A percentile compares a stretch with the other conserved stretches of the same genome.
Evolutionary conservation across 2,888 invertebrate genomes (phyloP).

Genomic region (Pyrocoelia pectoralis): DNA sequence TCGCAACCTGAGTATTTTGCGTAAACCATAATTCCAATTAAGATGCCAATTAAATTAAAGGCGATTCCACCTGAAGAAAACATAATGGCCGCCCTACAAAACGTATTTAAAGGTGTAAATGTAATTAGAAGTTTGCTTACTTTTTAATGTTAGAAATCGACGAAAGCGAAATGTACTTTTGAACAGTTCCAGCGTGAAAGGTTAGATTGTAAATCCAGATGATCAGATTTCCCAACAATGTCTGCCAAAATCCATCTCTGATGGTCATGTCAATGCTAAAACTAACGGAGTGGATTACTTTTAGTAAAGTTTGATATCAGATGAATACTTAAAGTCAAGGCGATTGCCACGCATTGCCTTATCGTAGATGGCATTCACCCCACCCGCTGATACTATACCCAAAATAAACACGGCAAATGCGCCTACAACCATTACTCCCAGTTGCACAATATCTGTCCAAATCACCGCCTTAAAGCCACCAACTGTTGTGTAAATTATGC

Average conservation of each 20-base stretch:
- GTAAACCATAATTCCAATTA: constrained; percentile 62
- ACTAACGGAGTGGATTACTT: constrained; percentile 50
- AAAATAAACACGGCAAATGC: neutral
- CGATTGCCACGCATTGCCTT: neutral
- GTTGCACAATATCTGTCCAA: constrained; percentile 58
- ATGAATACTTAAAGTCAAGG: neutral
- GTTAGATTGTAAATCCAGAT: constrained; percentile 64
- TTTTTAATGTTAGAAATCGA: too few species aligned
- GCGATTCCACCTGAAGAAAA: too few species aligned
- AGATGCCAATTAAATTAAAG: too few species aligned
- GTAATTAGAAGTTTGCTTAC: too few species aligned
- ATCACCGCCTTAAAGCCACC: constrained; percentile 59
- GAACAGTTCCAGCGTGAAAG: constrained; percentile 66
- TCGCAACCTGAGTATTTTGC: constrained; percentile 71
- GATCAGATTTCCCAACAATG: constrained; percentile 65
- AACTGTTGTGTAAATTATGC: constrained; percentile 75
- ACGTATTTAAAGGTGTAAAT: too few species aligned
- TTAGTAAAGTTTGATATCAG: neutral
- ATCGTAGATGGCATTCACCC: neutral
- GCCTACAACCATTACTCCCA: constrained; percentile 38
- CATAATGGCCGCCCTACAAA: too few species aligned
- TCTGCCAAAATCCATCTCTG: constrained; percentile 68
- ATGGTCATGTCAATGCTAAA: constrained; percentile 67
- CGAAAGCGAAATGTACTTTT: constrained; percentile 54
- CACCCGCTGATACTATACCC: neutral